These are phyloP conservation scores for Pteropus alecto DNA, from an alignment of 2,113 vertebrate genomes.

Conservation along the genomic window DNA sequence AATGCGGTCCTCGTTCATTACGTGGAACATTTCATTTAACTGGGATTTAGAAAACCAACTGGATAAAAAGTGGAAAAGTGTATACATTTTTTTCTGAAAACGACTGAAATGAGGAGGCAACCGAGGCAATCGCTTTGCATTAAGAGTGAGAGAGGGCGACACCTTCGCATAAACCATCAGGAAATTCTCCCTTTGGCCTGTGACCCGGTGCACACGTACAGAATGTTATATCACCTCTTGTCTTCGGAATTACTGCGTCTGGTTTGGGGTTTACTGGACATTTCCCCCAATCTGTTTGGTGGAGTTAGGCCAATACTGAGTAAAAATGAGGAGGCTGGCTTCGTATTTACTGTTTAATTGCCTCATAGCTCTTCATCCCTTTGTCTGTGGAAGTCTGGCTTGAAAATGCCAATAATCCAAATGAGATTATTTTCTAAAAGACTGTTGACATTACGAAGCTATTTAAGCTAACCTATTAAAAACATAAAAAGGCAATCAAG, in stretches of 20 bases:
- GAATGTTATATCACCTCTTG: background rate
- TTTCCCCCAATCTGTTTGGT: background rate
- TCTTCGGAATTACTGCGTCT: background rate
- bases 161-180: background rate
- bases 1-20: background rate
- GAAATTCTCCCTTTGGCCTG: background rate
- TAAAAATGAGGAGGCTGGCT: background rate
- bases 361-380: background rate
- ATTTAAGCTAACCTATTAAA: constrained; percentile 38
- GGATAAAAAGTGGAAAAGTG: background rate
- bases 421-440: constrained; percentile 54
- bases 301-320: background rate
- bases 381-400: constrained; percentile 4
- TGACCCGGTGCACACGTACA: background rate
- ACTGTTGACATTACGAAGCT: constrained; percentile 43
- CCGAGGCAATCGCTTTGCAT: background rate
- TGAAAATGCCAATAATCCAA: constrained; percentile 27
- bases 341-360: background rate
- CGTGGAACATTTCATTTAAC: background rate
- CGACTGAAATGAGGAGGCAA: background rate
- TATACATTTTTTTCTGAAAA: background rate
- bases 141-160: background rate
- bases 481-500: constrained; percentile 19
- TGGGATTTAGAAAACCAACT: background rate
- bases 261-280: background rate